Conservation (phyloP, 2,113 vertebrate genomes). For the Fulica atra region DNA sequence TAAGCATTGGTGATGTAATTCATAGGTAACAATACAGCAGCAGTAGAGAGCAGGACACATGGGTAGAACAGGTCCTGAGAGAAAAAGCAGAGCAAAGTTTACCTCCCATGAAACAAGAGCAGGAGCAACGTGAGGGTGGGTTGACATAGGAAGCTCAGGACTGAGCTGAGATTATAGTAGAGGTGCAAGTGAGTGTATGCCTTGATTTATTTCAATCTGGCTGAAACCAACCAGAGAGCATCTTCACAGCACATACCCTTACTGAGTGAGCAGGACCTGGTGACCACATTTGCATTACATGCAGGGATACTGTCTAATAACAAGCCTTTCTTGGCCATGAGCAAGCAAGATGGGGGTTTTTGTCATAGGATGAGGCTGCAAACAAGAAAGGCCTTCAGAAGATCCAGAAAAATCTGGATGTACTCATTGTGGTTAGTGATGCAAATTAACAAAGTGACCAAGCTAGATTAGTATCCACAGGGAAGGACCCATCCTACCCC, state of each 20-base stretch:
- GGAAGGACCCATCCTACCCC: neutral
- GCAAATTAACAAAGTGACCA: neutral
- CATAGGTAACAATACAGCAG: neutral
- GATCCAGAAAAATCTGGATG: neutral
- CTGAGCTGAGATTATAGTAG: neutral
- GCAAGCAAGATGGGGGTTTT: neutral
- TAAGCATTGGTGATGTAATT: neutral
- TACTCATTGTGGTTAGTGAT: neutral
- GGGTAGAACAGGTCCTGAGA: neutral
- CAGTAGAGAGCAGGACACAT: neutral
- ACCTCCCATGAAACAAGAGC: neutral
- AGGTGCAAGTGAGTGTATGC: neutral
- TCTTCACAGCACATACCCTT: neutral
- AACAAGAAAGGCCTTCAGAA: neutral
- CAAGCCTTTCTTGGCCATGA: neutral
- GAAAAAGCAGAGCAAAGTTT: neutral
- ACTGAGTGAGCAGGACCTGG: neutral
- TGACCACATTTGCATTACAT: neutral
- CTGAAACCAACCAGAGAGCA: neutral
- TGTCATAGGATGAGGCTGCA: neutral
- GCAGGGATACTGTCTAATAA: neutral
- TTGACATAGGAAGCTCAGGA: neutral
- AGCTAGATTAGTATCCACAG: neutral
- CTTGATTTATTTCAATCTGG: neutral
- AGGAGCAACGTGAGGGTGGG: neutral